Conservation (phyloP, 2,113 vertebrate genomes). For the Maccullochella peelii region DNA sequence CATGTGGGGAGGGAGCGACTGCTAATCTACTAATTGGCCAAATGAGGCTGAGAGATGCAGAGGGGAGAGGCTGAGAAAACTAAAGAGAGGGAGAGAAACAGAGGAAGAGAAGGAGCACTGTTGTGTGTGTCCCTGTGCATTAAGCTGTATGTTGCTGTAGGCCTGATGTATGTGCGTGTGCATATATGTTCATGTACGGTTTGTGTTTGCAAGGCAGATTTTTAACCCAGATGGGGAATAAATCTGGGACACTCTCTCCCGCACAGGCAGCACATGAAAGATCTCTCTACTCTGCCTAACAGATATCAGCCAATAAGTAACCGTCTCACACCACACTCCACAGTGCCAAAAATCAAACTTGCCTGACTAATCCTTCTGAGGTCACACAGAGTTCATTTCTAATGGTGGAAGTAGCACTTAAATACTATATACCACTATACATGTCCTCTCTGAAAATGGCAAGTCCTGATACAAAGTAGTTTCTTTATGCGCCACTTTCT, state of each 20-base stretch:
- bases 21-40: conserved; percentile 78
- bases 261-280: conserved; percentile 38
- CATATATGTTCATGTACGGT: conserved; percentile 37
- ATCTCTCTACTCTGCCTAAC: conserved; percentile 31
- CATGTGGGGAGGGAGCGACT: conserved; percentile 50
- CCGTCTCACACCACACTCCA: conserved; percentile 31
- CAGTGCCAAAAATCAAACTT: conserved; percentile 43
- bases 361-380: conserved; percentile 41
- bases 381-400: conserved; percentile 55
- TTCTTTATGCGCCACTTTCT: conserved; percentile 9
- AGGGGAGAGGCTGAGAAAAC: conserved; percentile 29
- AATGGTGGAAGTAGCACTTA: conserved; percentile 28
- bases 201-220: conserved; percentile 67
- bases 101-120: neutral
- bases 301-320: conserved; percentile 48
- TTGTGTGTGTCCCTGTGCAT: conserved; percentile 30
- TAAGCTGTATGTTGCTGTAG: conserved; percentile 33
- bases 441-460: conserved; percentile 28
- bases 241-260: conserved; percentile 66
- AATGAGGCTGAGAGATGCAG: conserved; percentile 58
- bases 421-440: no score
- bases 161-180: conserved; percentile 34
- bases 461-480: conserved; percentile 2
- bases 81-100: conserved; percentile 18
- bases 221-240: conserved; percentile 51